These are phyloP conservation scores for Drosophila busckii DNA, from an alignment of 1,140 invertebrate species.

Conservation along the genomic window DNA sequence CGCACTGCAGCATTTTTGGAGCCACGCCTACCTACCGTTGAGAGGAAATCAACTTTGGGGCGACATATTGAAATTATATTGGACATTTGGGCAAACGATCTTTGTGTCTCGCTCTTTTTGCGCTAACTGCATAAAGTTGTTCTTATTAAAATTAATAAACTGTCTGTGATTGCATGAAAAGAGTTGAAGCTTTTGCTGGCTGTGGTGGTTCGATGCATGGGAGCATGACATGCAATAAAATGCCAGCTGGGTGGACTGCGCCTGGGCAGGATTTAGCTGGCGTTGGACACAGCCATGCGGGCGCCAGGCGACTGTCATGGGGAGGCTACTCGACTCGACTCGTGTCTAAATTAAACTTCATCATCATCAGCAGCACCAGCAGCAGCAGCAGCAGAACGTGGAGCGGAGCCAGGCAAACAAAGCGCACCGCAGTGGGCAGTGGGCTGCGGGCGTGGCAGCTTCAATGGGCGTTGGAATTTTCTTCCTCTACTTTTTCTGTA, in stretches of 20 bases:
- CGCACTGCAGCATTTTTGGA: conserved; percentile 54
- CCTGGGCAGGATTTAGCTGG: not conserved
- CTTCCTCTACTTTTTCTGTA: too few species aligned
- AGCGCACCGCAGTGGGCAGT: conserved; percentile 15
- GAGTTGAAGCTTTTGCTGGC: not conserved
- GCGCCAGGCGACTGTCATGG: conserved; percentile 9
- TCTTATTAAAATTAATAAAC: too few species aligned
- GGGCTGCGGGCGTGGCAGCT: conserved; percentile 21
- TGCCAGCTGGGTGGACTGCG: conserved; percentile 19
- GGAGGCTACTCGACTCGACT: conserved; percentile 58
- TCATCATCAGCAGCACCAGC: conserved; percentile 62
- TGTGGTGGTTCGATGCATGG: conserved; percentile 22
- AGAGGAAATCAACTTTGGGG: conserved; percentile 60
- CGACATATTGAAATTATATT: conserved; percentile 60
- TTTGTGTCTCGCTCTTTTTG: too few species aligned
- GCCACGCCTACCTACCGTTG: conserved; percentile 47
- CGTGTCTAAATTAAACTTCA: conserved; percentile 75
- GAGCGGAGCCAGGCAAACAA: conserved; percentile 40
- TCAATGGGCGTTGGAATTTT: conserved; percentile 36
- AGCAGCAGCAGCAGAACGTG: conserved; percentile 41
- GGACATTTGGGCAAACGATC: too few species aligned
- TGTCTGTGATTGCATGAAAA: too few species aligned
- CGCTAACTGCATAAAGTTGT: too few species aligned
- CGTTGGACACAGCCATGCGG: conserved; percentile 5
- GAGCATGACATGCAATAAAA: conserved; percentile 50